Percentiles rank a stretch among this genome's conserved stretches.
phyloP scores from a whole-genome alignment of 35 echinoderm and acorn worm species.

The Strongylocentrotus purpuratus region DNA sequence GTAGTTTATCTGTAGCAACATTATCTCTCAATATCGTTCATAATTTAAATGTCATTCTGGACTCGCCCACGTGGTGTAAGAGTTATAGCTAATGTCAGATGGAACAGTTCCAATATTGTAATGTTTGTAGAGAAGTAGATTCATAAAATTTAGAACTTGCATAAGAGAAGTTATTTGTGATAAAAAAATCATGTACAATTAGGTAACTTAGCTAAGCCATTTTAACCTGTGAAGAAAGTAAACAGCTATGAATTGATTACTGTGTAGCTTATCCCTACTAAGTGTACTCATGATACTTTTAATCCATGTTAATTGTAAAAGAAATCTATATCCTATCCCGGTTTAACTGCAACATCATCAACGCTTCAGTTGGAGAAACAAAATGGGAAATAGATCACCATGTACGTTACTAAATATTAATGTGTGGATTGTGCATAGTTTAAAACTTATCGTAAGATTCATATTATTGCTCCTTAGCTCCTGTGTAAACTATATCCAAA shows the following conservation, averaged over 20 bases:
- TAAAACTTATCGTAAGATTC: slow-evolving; percentile 29
- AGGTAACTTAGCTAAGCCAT: neutral
- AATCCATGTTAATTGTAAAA: neutral
- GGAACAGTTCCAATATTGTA: neutral
- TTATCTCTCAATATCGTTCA: no score
- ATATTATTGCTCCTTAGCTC: slow-evolving; percentile 23
- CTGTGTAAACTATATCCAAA: slow-evolving; percentile 26
- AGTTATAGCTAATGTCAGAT: neutral
- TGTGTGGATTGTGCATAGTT: slow-evolving; percentile 8
- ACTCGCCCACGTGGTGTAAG: neutral
- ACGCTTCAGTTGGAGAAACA: neutral
- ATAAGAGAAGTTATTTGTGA: neutral
- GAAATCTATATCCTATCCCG: no score
- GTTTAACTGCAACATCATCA: neutral
- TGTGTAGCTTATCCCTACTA: neutral
- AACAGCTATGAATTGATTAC: neutral
- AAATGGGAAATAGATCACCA: neutral
- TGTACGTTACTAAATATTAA: slow-evolving; percentile 10
- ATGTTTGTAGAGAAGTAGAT: neutral
- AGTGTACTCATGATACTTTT: slow-evolving; percentile 10
- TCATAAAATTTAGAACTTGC: neutral
- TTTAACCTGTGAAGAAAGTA: neutral
- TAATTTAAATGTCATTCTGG: no score
- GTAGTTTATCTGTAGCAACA: no score
- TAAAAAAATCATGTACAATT: neutral